phyloP scores from a whole-genome alignment of 1,140 invertebrate genomes.

The Brachionus asplanchnoidis region DNA sequence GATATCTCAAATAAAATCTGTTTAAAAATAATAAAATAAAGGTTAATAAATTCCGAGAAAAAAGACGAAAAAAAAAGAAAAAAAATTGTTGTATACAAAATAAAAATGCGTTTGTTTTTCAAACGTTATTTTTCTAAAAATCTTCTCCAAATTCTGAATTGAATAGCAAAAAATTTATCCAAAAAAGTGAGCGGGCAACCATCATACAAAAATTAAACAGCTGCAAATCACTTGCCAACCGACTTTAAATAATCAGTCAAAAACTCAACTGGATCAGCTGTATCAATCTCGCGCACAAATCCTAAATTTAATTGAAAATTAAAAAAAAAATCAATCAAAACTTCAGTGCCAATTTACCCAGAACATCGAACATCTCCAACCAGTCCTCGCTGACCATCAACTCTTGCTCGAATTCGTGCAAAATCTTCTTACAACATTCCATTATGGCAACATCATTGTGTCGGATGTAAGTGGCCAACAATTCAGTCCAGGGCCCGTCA shows the following conservation, averaged over 20 bases:
- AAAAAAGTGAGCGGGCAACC: background rate
- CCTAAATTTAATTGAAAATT: background rate
- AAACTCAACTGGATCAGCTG: background rate
- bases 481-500: constrained; percentile 66
- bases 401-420: constrained; percentile 77
- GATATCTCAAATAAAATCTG: background rate
- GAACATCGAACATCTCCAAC: constrained; percentile 81
- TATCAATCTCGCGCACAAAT: background rate
- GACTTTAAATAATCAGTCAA: background rate
- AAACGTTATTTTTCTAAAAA: background rate
- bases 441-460: constrained; percentile 83
- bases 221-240: background rate
- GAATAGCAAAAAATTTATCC: background rate
- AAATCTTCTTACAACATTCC: constrained; percentile 73
- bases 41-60: background rate
- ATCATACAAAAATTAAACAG: background rate
- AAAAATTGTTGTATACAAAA: background rate
- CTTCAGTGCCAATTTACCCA: constrained; percentile 46
- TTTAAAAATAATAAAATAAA: background rate
- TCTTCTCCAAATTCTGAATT: background rate
- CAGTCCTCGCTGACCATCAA: constrained; percentile 81
- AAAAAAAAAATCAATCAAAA: background rate
- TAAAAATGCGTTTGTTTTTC: background rate
- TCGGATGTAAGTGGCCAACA: constrained; percentile 83
- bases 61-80: background rate